These are phyloP conservation scores for Montipora cactus DNA, from an alignment of 64 coral and sea anemone genomes.

Conservation along the genomic window DNA sequence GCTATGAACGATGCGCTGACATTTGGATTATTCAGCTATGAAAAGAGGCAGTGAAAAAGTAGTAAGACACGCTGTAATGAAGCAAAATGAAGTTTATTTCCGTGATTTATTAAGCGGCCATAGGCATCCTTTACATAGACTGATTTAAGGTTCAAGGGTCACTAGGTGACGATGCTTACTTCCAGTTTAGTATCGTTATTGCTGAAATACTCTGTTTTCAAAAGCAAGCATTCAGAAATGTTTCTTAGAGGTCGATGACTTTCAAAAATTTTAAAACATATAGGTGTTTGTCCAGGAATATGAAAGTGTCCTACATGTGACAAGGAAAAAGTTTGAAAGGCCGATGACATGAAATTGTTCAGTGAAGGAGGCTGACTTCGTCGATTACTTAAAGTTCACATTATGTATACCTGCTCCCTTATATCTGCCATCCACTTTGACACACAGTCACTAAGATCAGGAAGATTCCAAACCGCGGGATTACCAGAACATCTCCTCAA, in stretches of 20 bases:
- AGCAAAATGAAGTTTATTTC: background rate
- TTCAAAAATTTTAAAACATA: too few relatives aligned
- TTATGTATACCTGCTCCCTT: background rate
- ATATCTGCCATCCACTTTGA: slow-evolving; percentile 70
- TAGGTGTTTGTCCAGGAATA: too few relatives aligned
- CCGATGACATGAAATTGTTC: too few relatives aligned
- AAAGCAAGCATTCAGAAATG: too few relatives aligned
- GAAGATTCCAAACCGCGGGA: slow-evolving; percentile 35
- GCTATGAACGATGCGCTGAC: slow-evolving; percentile 39
- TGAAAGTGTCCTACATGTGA: too few relatives aligned
- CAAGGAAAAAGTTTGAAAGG: too few relatives aligned
- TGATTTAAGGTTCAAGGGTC: background rate
- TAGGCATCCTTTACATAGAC: too few relatives aligned
- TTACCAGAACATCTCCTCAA: slow-evolving; percentile 27
- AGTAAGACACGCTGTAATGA: background rate
- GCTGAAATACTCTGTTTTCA: too few relatives aligned
- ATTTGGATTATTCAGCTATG: slow-evolving; percentile 44
- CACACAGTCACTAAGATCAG: slow-evolving; percentile 64
- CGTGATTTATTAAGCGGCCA: too few relatives aligned
- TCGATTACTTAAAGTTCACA: too few relatives aligned
- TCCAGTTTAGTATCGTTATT: too few relatives aligned
- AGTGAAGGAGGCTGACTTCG: too few relatives aligned
- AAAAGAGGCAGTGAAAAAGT: background rate
- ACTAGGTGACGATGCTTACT: background rate
- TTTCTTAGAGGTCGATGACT: background rate